A percentile compares a stretch with the other conserved stretches of the same genome.
phyloP scores from a whole-genome alignment of 1,140 invertebrate species.

The Battus philenor region DNA sequence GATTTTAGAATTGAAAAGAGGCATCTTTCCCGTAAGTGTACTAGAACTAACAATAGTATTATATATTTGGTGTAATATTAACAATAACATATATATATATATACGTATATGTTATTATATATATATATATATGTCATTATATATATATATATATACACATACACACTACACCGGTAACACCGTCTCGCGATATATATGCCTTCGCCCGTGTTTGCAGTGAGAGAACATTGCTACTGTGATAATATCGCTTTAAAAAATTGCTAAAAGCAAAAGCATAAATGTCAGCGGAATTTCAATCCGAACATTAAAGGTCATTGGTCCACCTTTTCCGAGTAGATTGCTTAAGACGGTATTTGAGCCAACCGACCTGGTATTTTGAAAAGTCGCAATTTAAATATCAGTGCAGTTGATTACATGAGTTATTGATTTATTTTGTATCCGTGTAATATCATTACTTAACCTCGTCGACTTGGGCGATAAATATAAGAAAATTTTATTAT shows the following conservation, averaged over 20 bases:
- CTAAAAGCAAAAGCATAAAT: neutral
- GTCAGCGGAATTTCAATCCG: neutral
- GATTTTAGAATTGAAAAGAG: too few species aligned
- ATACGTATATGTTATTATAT: too few species aligned
- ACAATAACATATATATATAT: too few species aligned
- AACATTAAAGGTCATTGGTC: constrained; percentile 1
- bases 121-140: too few species aligned
- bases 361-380: constrained; percentile 15
- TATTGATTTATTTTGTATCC: constrained; percentile 15
- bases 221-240: too few species aligned
- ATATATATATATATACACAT: too few species aligned
- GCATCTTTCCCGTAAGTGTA: too few species aligned
- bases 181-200: too few species aligned
- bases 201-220: too few species aligned
- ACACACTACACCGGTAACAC: too few species aligned
- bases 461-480: constrained; percentile 5
- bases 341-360: constrained; percentile 13
- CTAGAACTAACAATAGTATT: too few species aligned
- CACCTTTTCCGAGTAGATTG: constrained; percentile 10
- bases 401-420: constrained; percentile 14
- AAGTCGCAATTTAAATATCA: constrained; percentile 19
- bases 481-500: constrained; percentile 9
- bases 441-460: constrained; percentile 7
- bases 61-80: too few species aligned
- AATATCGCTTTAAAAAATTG: neutral